A percentile compares a stretch with the other conserved stretches of the same genome.
Evolutionary conservation across 92 coral and sea anemone genomes (phyloP).

Genomic region (Zoanthus gigantus): DNA sequence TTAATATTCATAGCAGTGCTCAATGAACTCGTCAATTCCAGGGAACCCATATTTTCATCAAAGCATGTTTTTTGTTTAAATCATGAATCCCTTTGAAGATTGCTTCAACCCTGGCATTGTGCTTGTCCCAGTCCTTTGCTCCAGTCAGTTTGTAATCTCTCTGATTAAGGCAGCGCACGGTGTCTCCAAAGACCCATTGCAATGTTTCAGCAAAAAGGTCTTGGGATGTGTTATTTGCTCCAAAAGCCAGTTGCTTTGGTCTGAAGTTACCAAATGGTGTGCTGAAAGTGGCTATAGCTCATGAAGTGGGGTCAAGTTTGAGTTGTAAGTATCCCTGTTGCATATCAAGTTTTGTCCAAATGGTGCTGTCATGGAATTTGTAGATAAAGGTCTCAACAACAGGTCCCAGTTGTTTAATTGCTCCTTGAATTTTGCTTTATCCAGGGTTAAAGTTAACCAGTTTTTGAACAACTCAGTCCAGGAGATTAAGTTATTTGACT

Average conservation of each 20-base stretch:
- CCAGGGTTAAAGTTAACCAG: neutral
- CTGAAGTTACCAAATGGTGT: conserved; percentile 52
- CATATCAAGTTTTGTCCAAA: neutral
- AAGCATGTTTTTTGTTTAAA: too few relatives aligned
- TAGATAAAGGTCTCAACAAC: neutral
- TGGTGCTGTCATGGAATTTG: neutral
- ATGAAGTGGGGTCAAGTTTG: neutral
- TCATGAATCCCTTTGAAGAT: too few relatives aligned
- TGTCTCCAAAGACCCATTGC: neutral
- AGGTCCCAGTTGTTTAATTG: neutral
- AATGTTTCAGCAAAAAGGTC: conserved; percentile 39
- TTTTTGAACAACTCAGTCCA: neutral
- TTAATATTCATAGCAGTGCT: too few relatives aligned
- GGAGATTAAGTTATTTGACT: neutral
- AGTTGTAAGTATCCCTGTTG: neutral
- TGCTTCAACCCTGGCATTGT: neutral
- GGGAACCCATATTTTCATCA: too few relatives aligned
- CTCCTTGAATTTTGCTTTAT: neutral
- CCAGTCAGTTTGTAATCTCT: neutral
- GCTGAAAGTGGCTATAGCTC: conserved; percentile 43
- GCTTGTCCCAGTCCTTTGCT: neutral
- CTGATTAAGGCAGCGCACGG: neutral
- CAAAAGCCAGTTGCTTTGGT: conserved; percentile 47
- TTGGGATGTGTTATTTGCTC: conserved; percentile 41
- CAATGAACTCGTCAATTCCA: too few relatives aligned